These are phyloP conservation scores for Megamerina dolium DNA, from an alignment of 2,888 invertebrate genomes.

Conservation along the genomic window DNA sequence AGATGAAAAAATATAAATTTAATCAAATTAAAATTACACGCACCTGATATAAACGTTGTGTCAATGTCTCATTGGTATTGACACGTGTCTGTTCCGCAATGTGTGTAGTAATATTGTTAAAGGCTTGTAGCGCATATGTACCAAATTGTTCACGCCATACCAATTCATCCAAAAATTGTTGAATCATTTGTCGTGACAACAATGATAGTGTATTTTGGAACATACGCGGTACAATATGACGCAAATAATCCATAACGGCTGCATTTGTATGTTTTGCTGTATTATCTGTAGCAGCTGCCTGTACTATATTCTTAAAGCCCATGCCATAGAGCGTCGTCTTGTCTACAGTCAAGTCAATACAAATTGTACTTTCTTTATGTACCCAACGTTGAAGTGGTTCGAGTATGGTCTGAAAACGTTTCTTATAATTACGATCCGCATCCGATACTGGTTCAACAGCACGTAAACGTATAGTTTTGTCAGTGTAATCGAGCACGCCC, in stretches of 20 bases:
- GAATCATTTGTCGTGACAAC: constrained; percentile 77
- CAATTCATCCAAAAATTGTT: constrained; percentile 83
- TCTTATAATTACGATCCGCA: constrained; percentile 71
- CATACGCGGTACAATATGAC: constrained; percentile 82
- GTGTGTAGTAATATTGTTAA: constrained; percentile 73
- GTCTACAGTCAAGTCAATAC: constrained; percentile 80
- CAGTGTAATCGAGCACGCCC: constrained; percentile 70
- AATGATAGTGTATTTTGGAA: constrained; percentile 82
- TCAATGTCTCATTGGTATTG: constrained; percentile 59
- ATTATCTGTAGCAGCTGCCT: constrained; percentile 52
- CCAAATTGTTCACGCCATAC: constrained; percentile 87
- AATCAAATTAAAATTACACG: constrained; percentile 10
- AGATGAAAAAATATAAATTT: constrained; percentile 8
- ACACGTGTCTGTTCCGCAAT: constrained; percentile 71
- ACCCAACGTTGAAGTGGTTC: constrained; percentile 76
- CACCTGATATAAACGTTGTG: constrained; percentile 61
- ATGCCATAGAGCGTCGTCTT: constrained; percentile 68
- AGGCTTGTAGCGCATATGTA: constrained; percentile 67
- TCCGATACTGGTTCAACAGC: constrained; percentile 79
- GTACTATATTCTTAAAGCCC: constrained; percentile 73
- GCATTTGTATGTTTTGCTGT: constrained; percentile 59
- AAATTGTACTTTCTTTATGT: constrained; percentile 66
- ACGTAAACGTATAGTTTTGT: constrained; percentile 67
- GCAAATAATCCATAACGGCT: constrained; percentile 80
- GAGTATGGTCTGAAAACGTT: constrained; percentile 74